phyloP scores from a whole-genome alignment of 2,888 invertebrate genomes.

The Epirrita christyi region DNA sequence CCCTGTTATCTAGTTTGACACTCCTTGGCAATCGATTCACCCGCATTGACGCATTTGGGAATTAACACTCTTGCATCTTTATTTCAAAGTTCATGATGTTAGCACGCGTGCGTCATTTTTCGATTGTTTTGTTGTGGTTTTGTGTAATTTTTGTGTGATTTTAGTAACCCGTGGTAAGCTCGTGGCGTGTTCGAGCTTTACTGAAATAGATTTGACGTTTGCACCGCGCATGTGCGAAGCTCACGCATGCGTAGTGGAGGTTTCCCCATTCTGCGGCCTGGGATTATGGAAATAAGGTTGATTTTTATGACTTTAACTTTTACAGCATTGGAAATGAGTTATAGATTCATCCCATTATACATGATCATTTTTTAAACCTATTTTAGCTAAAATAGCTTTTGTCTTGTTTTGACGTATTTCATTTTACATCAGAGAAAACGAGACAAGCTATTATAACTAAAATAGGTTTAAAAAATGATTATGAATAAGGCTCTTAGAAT shows the following conservation, averaged over 20 bases:
- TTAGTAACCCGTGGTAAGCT: slow-evolving; percentile 29
- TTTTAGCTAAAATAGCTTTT: no score
- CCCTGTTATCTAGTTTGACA: slow-evolving; percentile 53
- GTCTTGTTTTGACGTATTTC: no score
- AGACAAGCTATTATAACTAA: no score
- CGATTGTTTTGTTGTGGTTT: slow-evolving; percentile 29
- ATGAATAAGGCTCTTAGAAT: no score
- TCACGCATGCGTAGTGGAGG: slow-evolving; percentile 62
- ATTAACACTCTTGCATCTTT: slow-evolving; percentile 18
- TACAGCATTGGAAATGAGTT: slow-evolving; percentile 13
- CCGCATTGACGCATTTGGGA: slow-evolving; percentile 69
- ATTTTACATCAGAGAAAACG: no score
- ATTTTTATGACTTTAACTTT: background rate
- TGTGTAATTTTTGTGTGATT: slow-evolving; percentile 5
- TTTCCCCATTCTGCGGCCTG: background rate
- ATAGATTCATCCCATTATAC: background rate
- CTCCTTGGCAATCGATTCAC: slow-evolving; percentile 70
- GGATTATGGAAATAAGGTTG: slow-evolving; percentile 3
- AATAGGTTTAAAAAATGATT: no score
- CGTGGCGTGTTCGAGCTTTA: slow-evolving; percentile 49
- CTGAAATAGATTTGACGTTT: slow-evolving; percentile 80
- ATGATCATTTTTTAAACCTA: no score
- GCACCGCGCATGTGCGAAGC: slow-evolving; percentile 57
- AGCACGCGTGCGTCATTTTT: slow-evolving; percentile 22
- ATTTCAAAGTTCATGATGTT: slow-evolving; percentile 28